A percentile compares a stretch with the other conserved stretches of the same genome.
These are phyloP conservation scores for Epinotia demarniana DNA, from an alignment of 2,888 invertebrate species.

Conservation along the genomic window DNA sequence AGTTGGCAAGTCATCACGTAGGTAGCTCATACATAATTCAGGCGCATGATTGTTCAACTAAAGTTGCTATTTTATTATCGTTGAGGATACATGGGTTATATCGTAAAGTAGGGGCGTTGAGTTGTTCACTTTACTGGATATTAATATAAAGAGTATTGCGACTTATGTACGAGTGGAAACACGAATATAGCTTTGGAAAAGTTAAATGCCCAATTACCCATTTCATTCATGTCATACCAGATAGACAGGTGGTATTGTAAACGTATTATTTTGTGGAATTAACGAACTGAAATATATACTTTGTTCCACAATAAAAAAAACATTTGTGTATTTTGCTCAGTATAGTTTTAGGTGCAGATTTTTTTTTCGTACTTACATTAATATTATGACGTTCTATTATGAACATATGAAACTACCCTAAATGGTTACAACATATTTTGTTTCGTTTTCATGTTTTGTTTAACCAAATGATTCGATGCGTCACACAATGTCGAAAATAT, in stretches of 20 bases:
- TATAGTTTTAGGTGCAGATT: no score
- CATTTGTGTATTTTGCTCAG: no score
- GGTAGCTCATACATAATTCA: slow-evolving; percentile 39
- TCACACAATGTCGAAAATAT: no score
- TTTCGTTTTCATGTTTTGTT: no score
- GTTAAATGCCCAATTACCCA: not conserved
- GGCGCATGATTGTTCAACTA: slow-evolving; percentile 36
- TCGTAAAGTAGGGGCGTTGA: slow-evolving; percentile 20
- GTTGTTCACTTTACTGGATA: not conserved
- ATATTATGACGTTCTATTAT: no score
- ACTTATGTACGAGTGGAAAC: not conserved
- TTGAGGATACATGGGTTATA: slow-evolving; percentile 19
- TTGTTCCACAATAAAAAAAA: no score
- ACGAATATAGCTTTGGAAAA: not conserved
- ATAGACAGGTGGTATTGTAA: not conserved
- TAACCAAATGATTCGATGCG: no score
- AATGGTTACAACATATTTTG: no score
- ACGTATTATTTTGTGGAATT: no score
- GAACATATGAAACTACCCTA: no score
- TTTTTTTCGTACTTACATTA: no score
- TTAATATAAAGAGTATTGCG: slow-evolving; percentile 1
- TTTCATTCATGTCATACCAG: not conserved
- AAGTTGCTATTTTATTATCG: slow-evolving; percentile 34
- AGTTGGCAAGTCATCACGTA: slow-evolving; percentile 38
- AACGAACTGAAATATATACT: no score